Evolutionary conservation across 1,140 invertebrate genomes (phyloP), one percentile per base, ranked within the genome.

Genomic region (Drosophila lacertosa): DNA sequence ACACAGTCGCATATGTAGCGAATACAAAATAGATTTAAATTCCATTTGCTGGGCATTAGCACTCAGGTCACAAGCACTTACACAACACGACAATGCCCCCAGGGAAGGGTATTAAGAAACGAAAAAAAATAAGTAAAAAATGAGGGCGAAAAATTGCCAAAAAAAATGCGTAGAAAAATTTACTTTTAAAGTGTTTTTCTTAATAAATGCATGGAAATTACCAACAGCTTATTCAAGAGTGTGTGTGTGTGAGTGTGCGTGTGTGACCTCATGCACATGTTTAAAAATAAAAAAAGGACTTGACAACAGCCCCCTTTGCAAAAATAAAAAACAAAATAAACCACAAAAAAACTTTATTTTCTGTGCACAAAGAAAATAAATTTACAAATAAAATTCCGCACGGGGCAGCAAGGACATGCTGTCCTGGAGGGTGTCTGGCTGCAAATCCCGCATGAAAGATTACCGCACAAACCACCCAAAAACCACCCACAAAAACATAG

Each of bases 361-460:
- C 33, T 57, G 24, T 15, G 53, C 62, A 71, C 55, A 72, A 74
- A 64, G 45, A 69, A 82, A 75, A 83, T 78, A 74, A 74, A 83
- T 79, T 83, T 75, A 75, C 74, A 82, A 81, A 74, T 65, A 77
- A 82, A 77, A 78, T 78, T 78, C 74, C 57, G 11, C 50, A 72
- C 40, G 35, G 48, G 33, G 42, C 16, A 0, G 11, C 15, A 40
- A 40, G 68, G 26, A 53, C 26, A 42, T 44, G 64, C 22, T n/a
- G n/a, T n/a, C n/a, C 42, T 45, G 45, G 40, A 74, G 79, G 74
- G 79, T 84, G 79, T 83, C 71, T 83, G 71, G 70, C 74, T 83
- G 79, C 29, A 83, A 83, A 83, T 83, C 79, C 79, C 75, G 53
- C 54, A 83, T 83, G 79, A 83, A 78, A 83, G 79, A 83, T 83